These are phyloP conservation scores for Asobara japonica DNA, from an alignment of 1,140 invertebrate genomes.

Conservation along the genomic window DNA sequence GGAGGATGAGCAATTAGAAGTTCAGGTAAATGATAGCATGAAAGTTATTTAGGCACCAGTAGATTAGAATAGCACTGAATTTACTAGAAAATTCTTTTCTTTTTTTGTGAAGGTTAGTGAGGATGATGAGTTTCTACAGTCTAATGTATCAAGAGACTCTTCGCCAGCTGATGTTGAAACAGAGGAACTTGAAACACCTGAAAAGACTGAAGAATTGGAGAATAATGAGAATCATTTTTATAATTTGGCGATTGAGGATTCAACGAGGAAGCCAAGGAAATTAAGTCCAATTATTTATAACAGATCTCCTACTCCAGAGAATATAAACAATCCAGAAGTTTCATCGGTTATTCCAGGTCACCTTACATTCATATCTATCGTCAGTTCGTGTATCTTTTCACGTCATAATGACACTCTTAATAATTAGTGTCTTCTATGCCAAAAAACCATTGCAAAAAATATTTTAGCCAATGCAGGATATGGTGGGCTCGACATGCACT, in stretches of 20 bases:
- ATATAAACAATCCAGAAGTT: constrained; percentile 6
- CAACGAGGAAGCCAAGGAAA: constrained; percentile 54
- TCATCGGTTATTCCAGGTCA: not conserved
- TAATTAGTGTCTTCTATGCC: too few relatives aligned
- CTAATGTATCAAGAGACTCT: constrained; percentile 46
- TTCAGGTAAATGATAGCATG: constrained; percentile 52
- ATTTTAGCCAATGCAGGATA: too few relatives aligned
- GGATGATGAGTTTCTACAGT: constrained; percentile 54
- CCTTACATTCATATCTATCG: not conserved
- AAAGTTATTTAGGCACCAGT: not conserved
- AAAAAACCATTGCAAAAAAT: too few relatives aligned
- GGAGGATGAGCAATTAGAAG: constrained; percentile 57
- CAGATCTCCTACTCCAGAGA: constrained; percentile 50
- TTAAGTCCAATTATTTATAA: constrained; percentile 62
- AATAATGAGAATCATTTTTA: constrained; percentile 54
- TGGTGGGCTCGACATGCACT: too few relatives aligned
- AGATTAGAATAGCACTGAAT: not conserved
- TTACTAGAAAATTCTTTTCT: not conserved
- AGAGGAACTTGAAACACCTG: constrained; percentile 44
- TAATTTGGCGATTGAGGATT: constrained; percentile 44
- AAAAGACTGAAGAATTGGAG: constrained; percentile 44
- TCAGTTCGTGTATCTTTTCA: not conserved
- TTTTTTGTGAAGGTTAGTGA: constrained; percentile 50
- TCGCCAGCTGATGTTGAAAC: constrained; percentile 40
- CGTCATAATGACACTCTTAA: too few relatives aligned